A percentile compares a stretch with the other conserved stretches of the same genome.
Evolutionary conservation across 2,113 vertebrate species (phyloP).

Genomic region (Fukomys damarensis): DNA sequence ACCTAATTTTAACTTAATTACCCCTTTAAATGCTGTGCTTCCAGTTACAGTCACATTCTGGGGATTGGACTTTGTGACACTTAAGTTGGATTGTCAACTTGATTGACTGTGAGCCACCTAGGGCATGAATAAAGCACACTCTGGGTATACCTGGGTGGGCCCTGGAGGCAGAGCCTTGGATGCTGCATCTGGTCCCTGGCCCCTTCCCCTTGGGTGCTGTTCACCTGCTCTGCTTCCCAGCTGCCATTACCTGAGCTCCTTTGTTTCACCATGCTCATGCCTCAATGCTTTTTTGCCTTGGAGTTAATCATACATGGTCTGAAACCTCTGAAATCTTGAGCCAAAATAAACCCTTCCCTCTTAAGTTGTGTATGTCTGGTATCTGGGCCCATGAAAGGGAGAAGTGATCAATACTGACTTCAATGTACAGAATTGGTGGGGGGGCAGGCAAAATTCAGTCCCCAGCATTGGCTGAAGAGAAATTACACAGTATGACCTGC

Average conservation of each 20-base stretch:
- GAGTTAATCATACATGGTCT: background rate
- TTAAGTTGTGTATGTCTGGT: background rate
- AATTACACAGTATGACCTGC: background rate
- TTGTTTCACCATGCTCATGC: background rate
- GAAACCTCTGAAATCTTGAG: background rate
- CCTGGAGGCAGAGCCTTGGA: background rate
- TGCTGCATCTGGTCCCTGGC: background rate
- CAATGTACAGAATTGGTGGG: background rate
- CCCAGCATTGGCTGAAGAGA: background rate
- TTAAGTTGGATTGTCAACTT: background rate
- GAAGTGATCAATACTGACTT: background rate
- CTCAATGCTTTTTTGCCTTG: background rate
- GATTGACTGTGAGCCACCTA: no score
- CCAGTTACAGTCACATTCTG: background rate
- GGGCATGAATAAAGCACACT: background rate
- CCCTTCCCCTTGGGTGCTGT: background rate
- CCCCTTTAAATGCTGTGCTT: background rate
- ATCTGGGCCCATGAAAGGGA: background rate
- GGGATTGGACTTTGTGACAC: background rate
- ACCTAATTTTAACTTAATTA: constrained; percentile 8
- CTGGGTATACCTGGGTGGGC: no score
- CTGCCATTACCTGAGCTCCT: background rate
- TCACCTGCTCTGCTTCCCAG: background rate
- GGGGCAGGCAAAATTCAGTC: background rate
- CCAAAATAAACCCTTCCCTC: background rate